Conservation (phyloP, 2,797 vertebrate species). For the Nannoperca australis region DNA sequence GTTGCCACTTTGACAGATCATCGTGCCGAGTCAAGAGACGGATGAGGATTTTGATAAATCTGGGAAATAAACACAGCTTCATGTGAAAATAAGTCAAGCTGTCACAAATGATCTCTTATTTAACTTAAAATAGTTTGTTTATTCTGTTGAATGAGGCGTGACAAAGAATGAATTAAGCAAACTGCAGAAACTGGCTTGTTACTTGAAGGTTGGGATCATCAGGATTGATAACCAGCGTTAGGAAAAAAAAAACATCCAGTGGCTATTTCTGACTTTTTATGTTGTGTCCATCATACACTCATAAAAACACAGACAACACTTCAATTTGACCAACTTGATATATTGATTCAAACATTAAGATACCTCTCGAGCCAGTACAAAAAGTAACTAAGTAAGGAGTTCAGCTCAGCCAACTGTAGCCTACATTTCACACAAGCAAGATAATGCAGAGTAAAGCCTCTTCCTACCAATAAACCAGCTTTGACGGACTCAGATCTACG, state of each 20-base stretch:
- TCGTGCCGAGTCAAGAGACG: background rate
- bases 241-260: background rate
- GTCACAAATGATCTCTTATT: background rate
- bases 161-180: background rate
- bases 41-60: slow-evolving; percentile 4
- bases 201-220: background rate
- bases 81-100: background rate
- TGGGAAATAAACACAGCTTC: slow-evolving; percentile 3
- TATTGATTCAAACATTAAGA: too few species aligned
- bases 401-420: background rate
- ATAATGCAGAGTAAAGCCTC: background rate
- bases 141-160: slow-evolving; percentile 2
- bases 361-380: background rate
- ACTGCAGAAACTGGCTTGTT: background rate
- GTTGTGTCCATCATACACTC: background rate
- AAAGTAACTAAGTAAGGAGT: background rate
- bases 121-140: background rate
- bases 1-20: slow-evolving; percentile 4
- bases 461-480: background rate
- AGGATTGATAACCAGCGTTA: background rate
- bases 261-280: background rate
- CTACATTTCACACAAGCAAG: too few species aligned
- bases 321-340: background rate
- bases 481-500: background rate
- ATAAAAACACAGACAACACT: background rate